phyloP scores from a whole-genome alignment of 2,113 vertebrate genomes.

The Oryzias javanicus region DNA sequence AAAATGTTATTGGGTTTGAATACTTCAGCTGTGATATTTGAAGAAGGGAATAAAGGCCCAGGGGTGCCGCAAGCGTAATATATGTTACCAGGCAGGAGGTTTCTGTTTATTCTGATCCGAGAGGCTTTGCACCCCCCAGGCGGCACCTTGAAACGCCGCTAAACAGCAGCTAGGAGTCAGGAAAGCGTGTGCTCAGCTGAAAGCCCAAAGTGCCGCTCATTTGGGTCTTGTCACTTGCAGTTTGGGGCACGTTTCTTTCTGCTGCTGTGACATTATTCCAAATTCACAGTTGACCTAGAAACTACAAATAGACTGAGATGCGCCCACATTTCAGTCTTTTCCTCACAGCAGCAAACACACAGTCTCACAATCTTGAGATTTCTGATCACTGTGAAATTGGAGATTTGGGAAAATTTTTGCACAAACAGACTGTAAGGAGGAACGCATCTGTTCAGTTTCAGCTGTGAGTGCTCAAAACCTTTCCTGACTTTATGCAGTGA shows the following conservation, averaged over 20 bases:
- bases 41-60: background rate
- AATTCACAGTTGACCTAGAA: conserved; percentile 42
- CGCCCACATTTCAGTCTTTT: conserved; percentile 13
- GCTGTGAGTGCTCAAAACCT: conserved; percentile 11
- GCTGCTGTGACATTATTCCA: conserved; percentile 37
- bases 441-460: conserved; percentile 8
- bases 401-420: background rate
- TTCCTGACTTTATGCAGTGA: conserved; percentile 10
- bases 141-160: conserved; percentile 34
- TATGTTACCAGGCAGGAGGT: conserved; percentile 20
- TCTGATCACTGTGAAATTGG: background rate
- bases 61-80: background rate
- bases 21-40: background rate
- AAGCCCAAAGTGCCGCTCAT: background rate
- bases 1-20: background rate
- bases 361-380: background rate
- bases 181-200: conserved; percentile 1
- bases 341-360: background rate
- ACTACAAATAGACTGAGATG: conserved; percentile 45
- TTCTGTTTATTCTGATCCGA: conserved; percentile 40
- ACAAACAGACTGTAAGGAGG: background rate
- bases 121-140: conserved; percentile 24
- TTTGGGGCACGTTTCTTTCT: conserved; percentile 21
- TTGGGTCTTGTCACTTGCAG: conserved; percentile 1
- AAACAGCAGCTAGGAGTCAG: conserved; percentile 14